A percentile compares a stretch with the other conserved stretches of the same genome.
Evolutionary conservation across 2,113 vertebrate genomes (phyloP).

Genomic region (Xyliphius kryptos): DNA sequence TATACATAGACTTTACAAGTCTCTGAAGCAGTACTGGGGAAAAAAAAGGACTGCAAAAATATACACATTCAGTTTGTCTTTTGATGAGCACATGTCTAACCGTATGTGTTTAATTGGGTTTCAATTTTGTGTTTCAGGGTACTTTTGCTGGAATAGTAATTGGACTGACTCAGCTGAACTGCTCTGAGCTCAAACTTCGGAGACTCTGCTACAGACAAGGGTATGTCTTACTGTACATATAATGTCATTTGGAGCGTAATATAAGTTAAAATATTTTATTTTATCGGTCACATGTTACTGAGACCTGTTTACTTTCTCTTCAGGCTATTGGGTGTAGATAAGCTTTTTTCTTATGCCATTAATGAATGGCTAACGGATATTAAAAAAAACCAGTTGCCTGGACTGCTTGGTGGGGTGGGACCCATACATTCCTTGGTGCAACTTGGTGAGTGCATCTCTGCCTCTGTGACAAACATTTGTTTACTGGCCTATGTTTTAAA

Average conservation of each 20-base stretch:
- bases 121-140: conserved; percentile 66
- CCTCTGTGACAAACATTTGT: too few species aligned
- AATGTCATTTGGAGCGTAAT: too few species aligned
- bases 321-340: conserved; percentile 93
- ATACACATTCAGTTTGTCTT: too few species aligned
- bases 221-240: too few species aligned
- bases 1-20: too few species aligned
- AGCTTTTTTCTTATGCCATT: conserved; percentile 88
- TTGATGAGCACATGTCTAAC: too few species aligned
- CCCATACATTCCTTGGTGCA: conserved; percentile 95
- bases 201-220: conserved; percentile 91
- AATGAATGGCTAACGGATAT: conserved; percentile 96
- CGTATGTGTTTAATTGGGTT: too few species aligned
- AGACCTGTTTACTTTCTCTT: conserved; percentile 30
- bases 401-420: conserved; percentile 89
- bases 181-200: conserved; percentile 90
- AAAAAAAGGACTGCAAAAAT: too few species aligned
- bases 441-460: conserved; percentile 77
- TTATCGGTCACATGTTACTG: not conserved
- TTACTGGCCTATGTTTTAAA: too few species aligned
- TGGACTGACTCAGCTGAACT: conserved; percentile 91
- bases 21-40: too few species aligned
- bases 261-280: too few species aligned
- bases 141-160: conserved; percentile 94
- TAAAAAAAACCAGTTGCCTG: conserved; percentile 93